Base-by-base conservation (phyloP, 2,888 invertebrate genomes). In the Druceiella hillmani region DNA sequence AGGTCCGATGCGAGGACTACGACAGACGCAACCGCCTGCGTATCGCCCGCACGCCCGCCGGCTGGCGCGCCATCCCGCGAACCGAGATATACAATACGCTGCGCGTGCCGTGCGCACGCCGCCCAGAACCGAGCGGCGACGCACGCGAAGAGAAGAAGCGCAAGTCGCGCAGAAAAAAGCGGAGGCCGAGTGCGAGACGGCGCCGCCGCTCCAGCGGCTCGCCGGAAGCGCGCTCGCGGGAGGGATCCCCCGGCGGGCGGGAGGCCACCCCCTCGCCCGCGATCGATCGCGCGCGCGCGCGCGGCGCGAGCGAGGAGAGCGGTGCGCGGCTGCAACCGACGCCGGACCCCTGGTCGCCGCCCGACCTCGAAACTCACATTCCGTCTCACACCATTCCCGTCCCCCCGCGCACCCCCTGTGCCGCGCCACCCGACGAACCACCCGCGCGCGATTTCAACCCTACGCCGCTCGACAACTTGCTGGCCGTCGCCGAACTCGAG, bases 1-100 rank as follows among this genome's bases (percentile, higher is more conserved):
- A 86, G 64, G 87, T 89, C 52, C 79, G 81, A 62, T 87, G 87
- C 68, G 89, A 89, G 64, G 88, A 89, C 61, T 88, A 88, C 74
- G 88, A 89, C 70, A 79, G 83, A 60, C 74, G 86, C 41, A 89
- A 89, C 66, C 83, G 88, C 43, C 84, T 89, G 55, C 81, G 85
- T 54, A 70, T 89, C 57, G 84, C 86, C 50, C 87, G 87, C 59
- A 87, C 87, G 13, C 75, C 83, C 27, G 75, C 77, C 59, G 87
- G 88, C 53, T 88, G 88, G 89, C 78, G 83, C 42, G 85, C 85
- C 40, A 84, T 83, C 64, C 88, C 87, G 52, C 77, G 84, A 52
- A 87, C 87, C 33, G 82, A 82, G 58, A 75, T 65, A 57, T 65
- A 66, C 61, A 61, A 70, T 72, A 56, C 69, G 55, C 62, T 75